Evolutionary conservation across 2,888 invertebrate species (phyloP), one percentile per base, ranked within the genome.

Genomic region (Hyles lineata): DNA sequence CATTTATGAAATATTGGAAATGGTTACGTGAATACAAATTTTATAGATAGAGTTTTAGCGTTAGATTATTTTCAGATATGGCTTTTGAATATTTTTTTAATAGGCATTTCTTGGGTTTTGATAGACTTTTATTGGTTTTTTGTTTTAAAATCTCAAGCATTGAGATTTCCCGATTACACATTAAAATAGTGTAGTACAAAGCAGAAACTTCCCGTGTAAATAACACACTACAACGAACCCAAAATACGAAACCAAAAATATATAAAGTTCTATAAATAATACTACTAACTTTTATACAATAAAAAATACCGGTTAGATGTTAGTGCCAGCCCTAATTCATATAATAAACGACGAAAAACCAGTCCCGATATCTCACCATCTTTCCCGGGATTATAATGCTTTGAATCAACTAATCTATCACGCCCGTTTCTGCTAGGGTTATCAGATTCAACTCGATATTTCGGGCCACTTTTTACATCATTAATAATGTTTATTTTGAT

Each of bases 401-500:
- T 55, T n/a, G n/a, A 32, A 32, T 19, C 9, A n/a, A 63, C 15
- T 63, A 63, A 63, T 63, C 43, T 63, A 63, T 43, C 32, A 62
- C 8, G 6, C 4, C 21, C 11, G 43, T 35, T 43, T 43, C 63
- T 43, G 19, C 9, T 63, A 63, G 43, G 21, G 63, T 43, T 63
- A 63, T 63, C 63, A 63, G 63, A 43, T 21, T n/a, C 11, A 5
- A 15, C 4, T 63, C 25, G n/a, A 55, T 43, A 25, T 63, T 63
- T 43, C 21, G 43, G 63, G 21, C 21, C 21, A 35, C 23, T 32
- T 21, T 63, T 21, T 17, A 60, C 35, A 63, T 63, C 63, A 63
- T 63, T 63, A 63, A 63, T 63, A 43, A 32, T 25, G n/a, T 55
- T 25, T 60, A 60, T 63, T 63, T 43, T 43, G 63, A 63, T 63